Conservation (phyloP, 2,888 invertebrate genomes). For the Drosophila nr. perissopoda region DNA sequence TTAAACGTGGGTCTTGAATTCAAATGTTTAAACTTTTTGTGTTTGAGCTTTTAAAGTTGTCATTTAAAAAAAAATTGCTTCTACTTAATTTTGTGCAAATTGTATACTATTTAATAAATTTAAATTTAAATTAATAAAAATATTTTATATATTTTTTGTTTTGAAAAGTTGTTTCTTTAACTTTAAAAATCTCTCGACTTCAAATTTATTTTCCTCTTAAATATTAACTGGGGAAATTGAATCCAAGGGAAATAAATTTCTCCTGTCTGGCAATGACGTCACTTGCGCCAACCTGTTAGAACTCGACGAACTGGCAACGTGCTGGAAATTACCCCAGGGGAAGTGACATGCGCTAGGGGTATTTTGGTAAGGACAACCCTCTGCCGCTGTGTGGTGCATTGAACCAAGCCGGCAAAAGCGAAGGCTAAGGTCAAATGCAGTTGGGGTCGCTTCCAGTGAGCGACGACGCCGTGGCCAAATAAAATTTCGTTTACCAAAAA, state of each 20-base stretch:
- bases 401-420: constrained; percentile 74
- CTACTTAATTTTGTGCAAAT: neutral
- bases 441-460: constrained; percentile 64
- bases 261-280: constrained; percentile 61
- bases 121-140: neutral
- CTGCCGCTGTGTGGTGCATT: constrained; percentile 54
- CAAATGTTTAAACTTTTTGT: neutral
- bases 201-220: neutral
- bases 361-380: constrained; percentile 41
- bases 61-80: neutral
- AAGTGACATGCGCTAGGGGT: constrained; percentile 30
- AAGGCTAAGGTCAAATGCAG: constrained; percentile 82
- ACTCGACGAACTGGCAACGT: constrained; percentile 7
- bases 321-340: constrained; percentile 27
- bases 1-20: neutral
- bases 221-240: neutral
- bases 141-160: neutral
- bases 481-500: constrained; percentile 37
- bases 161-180: neutral
- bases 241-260: neutral
- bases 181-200: neutral
- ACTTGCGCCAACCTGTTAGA: constrained; percentile 68
- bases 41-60: neutral
- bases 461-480: constrained; percentile 14
- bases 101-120: neutral